phyloP scores from a whole-genome alignment of 2,797 vertebrate species.

The Fistularia commersonii region DNA sequence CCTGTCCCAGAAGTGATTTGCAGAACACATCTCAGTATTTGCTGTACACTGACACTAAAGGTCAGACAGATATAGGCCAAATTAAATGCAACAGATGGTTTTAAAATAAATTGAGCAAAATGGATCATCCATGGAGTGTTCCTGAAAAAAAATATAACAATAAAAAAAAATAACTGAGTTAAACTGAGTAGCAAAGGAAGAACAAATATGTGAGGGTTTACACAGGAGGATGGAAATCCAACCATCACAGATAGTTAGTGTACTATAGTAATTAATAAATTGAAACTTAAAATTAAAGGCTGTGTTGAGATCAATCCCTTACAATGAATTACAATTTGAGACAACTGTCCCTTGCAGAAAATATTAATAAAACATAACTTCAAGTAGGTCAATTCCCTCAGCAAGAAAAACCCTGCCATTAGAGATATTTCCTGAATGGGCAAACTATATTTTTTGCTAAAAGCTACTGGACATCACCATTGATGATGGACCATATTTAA shows the following conservation, averaged over 20 bases:
- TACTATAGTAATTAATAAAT: too few relatives aligned
- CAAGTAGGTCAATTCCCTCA: conserved; percentile 46
- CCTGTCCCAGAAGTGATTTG: conserved; percentile 7
- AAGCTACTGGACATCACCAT: neutral
- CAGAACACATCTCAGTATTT: conserved; percentile 8
- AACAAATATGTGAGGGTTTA: too few relatives aligned
- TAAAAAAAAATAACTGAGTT: too few relatives aligned
- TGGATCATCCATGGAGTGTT: too few relatives aligned
- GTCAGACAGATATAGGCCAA: conserved; percentile 17
- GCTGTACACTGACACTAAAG: conserved; percentile 7
- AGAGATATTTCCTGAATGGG: conserved; percentile 8
- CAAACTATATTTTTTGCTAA: conserved; percentile 4
- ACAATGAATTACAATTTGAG: neutral
- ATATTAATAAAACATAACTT: conserved; percentile 38
- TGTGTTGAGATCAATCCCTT: too few relatives aligned
- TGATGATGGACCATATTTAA: conserved; percentile 18
- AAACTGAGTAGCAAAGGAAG: too few relatives aligned
- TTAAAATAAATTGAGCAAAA: too few relatives aligned
- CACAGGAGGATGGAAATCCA: too few relatives aligned
- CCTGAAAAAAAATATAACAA: too few relatives aligned
- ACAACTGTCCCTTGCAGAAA: conserved; percentile 33
- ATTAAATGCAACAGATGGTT: neutral
- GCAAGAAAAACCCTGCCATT: conserved; percentile 27
- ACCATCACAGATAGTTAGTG: too few relatives aligned
- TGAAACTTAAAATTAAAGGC: too few relatives aligned